Percentiles rank a stretch among this genome's conserved stretches.
Conservation (phyloP, 2,113 vertebrate genomes). For the Misgurnus anguillicaudatus region DNA sequence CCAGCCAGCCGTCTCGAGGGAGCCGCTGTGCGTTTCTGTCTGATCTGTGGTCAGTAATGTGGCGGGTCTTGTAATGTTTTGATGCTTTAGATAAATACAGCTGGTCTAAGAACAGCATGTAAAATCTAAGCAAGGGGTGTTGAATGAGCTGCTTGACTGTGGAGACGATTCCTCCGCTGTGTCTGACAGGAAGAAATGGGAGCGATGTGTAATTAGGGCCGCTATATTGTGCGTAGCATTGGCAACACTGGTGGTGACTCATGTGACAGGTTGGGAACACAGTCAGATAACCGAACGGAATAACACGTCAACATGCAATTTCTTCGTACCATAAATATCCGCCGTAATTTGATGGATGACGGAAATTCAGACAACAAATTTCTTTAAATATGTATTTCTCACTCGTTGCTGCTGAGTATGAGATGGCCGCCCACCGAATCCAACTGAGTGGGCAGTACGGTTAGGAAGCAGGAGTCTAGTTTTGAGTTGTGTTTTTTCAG, state of each 20-base stretch:
- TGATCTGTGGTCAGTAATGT: constrained; percentile 18
- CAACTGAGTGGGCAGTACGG: not conserved
- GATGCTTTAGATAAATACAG: constrained; percentile 9
- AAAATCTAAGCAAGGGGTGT: not conserved
- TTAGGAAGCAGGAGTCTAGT: constrained; percentile 2
- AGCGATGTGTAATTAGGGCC: constrained; percentile 35
- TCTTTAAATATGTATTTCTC: constrained; percentile 26
- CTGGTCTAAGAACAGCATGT: constrained; percentile 13
- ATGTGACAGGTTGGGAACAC: constrained; percentile 23
- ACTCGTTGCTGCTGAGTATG: not conserved
- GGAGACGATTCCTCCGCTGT: not conserved
- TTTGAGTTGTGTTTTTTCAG: constrained; percentile 21
- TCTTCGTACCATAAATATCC: not conserved
- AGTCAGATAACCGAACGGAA: constrained; percentile 20
- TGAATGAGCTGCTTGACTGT: not conserved
- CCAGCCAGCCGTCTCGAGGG: not conserved
- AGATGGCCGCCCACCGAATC: constrained; percentile 4
- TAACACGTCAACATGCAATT: constrained; percentile 24
- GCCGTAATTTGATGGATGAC: constrained; percentile 29
- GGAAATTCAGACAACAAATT: constrained; percentile 27
- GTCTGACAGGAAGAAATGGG: constrained; percentile 32
- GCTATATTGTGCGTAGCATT: constrained; percentile 32
- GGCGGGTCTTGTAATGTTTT: constrained; percentile 15
- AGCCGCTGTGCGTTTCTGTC: constrained; percentile 4
- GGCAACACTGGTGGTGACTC: not conserved